Evolutionary conservation across 2,113 vertebrate genomes (phyloP), one percentile per base, ranked within the genome.

Genomic region (Trematomus loennbergii): DNA sequence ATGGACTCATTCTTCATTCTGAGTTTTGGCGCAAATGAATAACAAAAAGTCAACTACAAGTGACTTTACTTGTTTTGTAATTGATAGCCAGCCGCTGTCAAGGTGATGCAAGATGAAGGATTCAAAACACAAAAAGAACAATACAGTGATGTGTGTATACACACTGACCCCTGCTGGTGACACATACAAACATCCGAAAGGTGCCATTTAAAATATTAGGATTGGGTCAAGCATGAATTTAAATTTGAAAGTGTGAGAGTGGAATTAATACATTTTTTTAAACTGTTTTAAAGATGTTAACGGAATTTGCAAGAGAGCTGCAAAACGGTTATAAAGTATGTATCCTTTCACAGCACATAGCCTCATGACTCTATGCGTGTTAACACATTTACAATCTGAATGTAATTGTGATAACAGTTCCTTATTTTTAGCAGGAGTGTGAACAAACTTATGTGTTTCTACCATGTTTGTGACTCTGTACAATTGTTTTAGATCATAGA

Each of bases 141-240:
- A 45, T 55, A 43, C 12, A 59, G 9, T 52, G 45, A 77, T 87
- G 75, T 75, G 80, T 89, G 91, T 81, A 72, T 74, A 61, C 89
- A 93, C 82, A 94, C 91, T 93, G 93, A 82, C 91, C 92, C 89
- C 94, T 94, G 79, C 93, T 95, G 94, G 93, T 81, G 36, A 29
- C 8, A 40, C 9, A 62, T 20, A 57, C 43, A 43, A 72, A 43
- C 48, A 58, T 70, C 43, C 73, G 62, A 70, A 18, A 59, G 15
- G 36, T 25, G 6, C 50, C 18, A 20, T 25, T 20, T 33, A 36
- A 7, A 48, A 36, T n/a, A n/a, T 46, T 1, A 61, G 10, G 49
- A 49, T 50, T 50, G 29, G 54, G 7, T 49, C 10, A 20, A 52
- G 5, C 18, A 12, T 1, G n/a, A 15, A 71, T 33, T 0, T 20